Evolutionary conservation across 1,140 invertebrate genomes (phyloP).

Genomic region (Micrasema longulum): DNA sequence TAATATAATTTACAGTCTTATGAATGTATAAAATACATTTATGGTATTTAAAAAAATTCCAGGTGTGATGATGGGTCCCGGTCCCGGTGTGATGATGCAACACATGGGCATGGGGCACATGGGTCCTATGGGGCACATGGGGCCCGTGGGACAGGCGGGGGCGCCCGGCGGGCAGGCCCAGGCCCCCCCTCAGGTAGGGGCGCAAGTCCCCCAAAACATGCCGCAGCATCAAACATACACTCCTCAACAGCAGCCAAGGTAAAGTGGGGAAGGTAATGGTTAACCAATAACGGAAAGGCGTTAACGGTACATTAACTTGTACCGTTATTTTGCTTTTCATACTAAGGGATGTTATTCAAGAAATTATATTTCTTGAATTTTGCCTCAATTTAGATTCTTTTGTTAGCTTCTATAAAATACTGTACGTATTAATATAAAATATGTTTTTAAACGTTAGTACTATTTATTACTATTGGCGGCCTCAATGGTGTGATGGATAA

Average conservation of each 20-base stretch:
- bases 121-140: constrained; percentile 26
- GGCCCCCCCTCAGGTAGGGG: constrained; percentile 1
- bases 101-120: constrained; percentile 28
- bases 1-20: not conserved
- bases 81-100: constrained; percentile 21
- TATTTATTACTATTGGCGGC: too few relatives aligned
- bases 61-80: constrained; percentile 29
- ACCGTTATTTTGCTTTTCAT: too few relatives aligned
- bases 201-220: constrained; percentile 10
- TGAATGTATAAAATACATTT: not conserved
- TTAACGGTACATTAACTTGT: too few relatives aligned
- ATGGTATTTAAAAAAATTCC: not conserved
- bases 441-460: too few relatives aligned
- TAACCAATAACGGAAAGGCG: too few relatives aligned
- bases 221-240: constrained; percentile 16
- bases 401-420: too few relatives aligned
- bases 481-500: too few relatives aligned
- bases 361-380: too few relatives aligned
- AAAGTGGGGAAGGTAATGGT: constrained; percentile 32
- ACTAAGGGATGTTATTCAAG: too few relatives aligned
- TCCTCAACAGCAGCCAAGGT: constrained; percentile 27
- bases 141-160: constrained; percentile 5
- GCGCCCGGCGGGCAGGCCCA: constrained; percentile 1
- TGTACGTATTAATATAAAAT: too few relatives aligned
- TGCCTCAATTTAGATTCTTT: too few relatives aligned